phyloP scores from a whole-genome alignment of 2,888 invertebrate species.

The Campoplex nolae region DNA sequence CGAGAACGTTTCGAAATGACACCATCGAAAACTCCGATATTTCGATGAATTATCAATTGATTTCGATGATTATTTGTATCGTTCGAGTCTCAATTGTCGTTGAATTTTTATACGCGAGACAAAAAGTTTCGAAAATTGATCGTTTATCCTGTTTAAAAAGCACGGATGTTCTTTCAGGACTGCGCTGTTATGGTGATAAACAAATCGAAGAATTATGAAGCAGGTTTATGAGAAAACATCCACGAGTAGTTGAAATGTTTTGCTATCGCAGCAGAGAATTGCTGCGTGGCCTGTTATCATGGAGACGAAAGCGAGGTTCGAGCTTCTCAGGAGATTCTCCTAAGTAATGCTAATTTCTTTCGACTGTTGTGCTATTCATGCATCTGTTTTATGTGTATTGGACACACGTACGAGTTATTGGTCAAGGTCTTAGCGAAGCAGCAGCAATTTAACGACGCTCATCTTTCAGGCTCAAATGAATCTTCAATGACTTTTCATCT shows the following conservation, averaged over 20 bases:
- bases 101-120: neutral
- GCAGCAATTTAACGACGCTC: slow-evolving; percentile 39
- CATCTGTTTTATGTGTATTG: slow-evolving; percentile 4
- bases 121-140: neutral
- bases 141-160: neutral
- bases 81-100: neutral
- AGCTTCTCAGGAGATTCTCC: slow-evolving; percentile 31
- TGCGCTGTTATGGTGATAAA: neutral
- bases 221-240: neutral
- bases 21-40: neutral
- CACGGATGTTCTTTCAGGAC: neutral
- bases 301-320: slow-evolving; percentile 13
- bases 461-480: slow-evolving; percentile 37
- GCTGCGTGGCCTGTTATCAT: slow-evolving; percentile 35
- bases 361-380: slow-evolving; percentile 32
- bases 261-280: neutral
- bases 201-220: neutral
- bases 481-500: slow-evolving; percentile 21
- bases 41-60: neutral
- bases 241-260: slow-evolving; percentile 13
- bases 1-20: neutral
- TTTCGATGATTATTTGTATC: neutral
- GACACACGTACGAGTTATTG: slow-evolving; percentile 28
- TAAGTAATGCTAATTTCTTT: slow-evolving; percentile 64
- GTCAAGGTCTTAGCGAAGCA: slow-evolving; percentile 57